Evolutionary conservation across 2,888 invertebrate species (phyloP), one percentile per base, ranked within the genome.

Genomic region (Patella depressa): DNA sequence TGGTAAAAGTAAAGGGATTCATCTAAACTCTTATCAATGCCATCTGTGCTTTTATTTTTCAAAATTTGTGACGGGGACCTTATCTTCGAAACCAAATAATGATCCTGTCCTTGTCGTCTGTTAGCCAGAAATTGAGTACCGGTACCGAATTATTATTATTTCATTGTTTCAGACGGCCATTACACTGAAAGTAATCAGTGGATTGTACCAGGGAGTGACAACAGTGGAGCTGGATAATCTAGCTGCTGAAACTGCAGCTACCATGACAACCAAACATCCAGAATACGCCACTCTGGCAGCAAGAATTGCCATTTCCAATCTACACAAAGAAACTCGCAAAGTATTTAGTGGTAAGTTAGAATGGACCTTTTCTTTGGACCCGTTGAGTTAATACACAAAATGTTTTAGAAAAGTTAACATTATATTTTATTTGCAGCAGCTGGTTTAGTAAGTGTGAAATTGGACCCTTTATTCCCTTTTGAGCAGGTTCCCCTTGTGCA

Each of bases 191-290:
- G 98, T 99, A 0, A 97, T 99, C 84, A 96, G 93, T 92, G 99
- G 99, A 0, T 93, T 99, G 69, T 99, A 98, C 91, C 95, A 96
- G 80, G 99, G 99, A 17, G 98, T 99, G 2, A 97, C 97, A 11
- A 99, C 99, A 0, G 96, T 97, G 24, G 98, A 99, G 91, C 93
- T 99, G 85, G 99, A 99, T 92, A 99, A 98, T 91, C 93, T 99
- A 82, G 99, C 99, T 71, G 99, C 99, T 0, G 99, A 99, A 93
- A 99, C 97, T 69, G 97, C 99, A n/a, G 99, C 99, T 15, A 97
- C 97, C 54, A 96, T 98, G 96, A 98, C 99, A 0, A 97, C 97
- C 3, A 95, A 96, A 88, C 99, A 99, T 93, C 97, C 98, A 0
- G 99, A 99, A 93, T 99, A 99, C 93, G 98, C 93, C 57, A 89